Evolutionary conservation across 2,113 vertebrate genomes (phyloP), one percentile per base, ranked within the genome.

Genomic region (Climacteris rufus): DNA sequence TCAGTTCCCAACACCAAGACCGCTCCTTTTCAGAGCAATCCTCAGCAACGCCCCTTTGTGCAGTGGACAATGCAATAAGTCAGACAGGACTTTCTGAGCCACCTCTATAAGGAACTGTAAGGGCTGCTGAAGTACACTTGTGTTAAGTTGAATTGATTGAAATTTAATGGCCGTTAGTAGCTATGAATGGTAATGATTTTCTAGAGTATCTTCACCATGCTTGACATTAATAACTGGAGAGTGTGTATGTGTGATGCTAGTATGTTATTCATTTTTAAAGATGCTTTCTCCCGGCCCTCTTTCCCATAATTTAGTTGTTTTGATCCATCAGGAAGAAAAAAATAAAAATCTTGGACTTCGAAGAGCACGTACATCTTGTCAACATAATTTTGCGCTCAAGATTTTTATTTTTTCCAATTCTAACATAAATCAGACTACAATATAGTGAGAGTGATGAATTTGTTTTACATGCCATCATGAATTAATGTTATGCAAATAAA

Each of bases 71-170:
- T 98, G 96, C 97, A 92, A 96, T 97, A 97, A 98, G 98, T 98
- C 98, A 98, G 95, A 96, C 94, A 76, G 97, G 96, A 98, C 97
- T 97, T 98, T 96, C 91, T 94, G 94, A 98, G 98, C 96, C 97
- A 97, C 98, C 86, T 96, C 96, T 96, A 44, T 96, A 95, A 97
- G 97, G 97, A 97, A 97, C 94, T 97, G 96, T 97, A 98, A 97
- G 97, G 97, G 97, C 95, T 96, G 84, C 97, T 99, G 98, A 98
- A 99, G 98, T 97, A 98, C 98, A 97, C 98, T 99, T 98, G 98
- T 98, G 98, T 98, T 97, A 98, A 96, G 98, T 98, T 98, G 98
- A 98, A 99, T 98, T 98, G 98, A 99, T 99, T 98, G 98, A 98
- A 98, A 98, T 98, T 98, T 98, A 99, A 99, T 99, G 98, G 98